Base-by-base conservation (phyloP, 2,888 invertebrate species). In the Augiades crinisus region DNA sequence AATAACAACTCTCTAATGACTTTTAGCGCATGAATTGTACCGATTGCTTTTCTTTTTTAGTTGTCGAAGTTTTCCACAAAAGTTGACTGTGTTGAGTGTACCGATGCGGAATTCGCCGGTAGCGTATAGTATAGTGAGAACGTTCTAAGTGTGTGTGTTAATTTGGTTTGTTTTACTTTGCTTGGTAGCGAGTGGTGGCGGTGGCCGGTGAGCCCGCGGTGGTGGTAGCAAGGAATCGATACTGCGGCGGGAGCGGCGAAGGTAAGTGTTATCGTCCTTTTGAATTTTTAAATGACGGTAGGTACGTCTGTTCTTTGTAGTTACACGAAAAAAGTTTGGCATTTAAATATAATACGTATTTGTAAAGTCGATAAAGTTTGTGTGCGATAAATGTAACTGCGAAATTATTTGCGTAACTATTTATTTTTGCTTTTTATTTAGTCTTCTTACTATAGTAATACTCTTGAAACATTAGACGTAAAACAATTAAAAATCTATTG, bases 221-320 rank as follows among this genome's bases (percentile, higher is more conserved):
- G 83, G 81, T 81, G 85, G 84, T 81, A 78, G 62, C 70, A 78
- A 84, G 70, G 67, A 84, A 87, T 87, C 88, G 78, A 88, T 87
- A 87, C 81, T 76, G 79, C 79, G 81, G 80, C 78, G 81, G 83
- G 83, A 87, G 84, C 82, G 81, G 75, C 79, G 63, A 82, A 82
- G 81, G 88, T 88, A 86, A 78, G 65, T 68, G 70, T 72, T 68
- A 70, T 61, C 61, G 60, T 61, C 56, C 54, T 59, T 61, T 58
- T 49, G 44, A 38, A 51, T 45, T 52, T 52, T 52, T 50, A 27
- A 51, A 19, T 43, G 19, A n/a, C 38, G 17, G 17, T 10, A 30
- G n/a, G 10, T 14, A 16, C 16, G 21, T 10, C 21, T 40, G 33
- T 40, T 7, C 17, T n/a, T 40, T 13, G 8, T 21, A 19, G 6